These are phyloP conservation scores for Denticeps clupeoides DNA, from an alignment of 2,797 vertebrate genomes.

Conservation along the genomic window DNA sequence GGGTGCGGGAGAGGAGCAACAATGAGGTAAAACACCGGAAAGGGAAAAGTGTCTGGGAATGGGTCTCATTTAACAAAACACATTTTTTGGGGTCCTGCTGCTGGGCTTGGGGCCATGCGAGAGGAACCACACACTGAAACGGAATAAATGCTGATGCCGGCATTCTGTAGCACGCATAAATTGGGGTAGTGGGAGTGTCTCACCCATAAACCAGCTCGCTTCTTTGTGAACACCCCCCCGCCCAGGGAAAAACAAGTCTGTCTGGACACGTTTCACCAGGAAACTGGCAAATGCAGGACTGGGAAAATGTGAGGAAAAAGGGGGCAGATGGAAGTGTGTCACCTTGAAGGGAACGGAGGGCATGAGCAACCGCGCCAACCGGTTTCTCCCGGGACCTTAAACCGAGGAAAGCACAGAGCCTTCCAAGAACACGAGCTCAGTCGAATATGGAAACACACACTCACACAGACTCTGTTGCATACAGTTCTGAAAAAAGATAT, in stretches of 20 bases:
- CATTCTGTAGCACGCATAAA: too few species aligned
- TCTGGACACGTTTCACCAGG: slow-evolving; percentile 14
- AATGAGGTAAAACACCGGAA: not conserved
- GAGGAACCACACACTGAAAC: too few species aligned
- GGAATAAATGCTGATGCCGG: too few species aligned
- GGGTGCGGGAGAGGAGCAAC: not conserved
- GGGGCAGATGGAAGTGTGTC: slow-evolving; percentile 20
- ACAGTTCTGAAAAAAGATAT: slow-evolving; percentile 17
- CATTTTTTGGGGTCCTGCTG: too few species aligned
- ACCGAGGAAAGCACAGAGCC: slow-evolving; percentile 23
- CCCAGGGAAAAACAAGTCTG: too few species aligned
- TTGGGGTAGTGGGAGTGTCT: too few species aligned
- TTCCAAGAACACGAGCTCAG: slow-evolving; percentile 22
- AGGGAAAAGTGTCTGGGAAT: not conserved
- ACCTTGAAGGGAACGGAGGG: slow-evolving; percentile 18
- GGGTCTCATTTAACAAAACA: not conserved
- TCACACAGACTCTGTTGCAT: slow-evolving; percentile 23
- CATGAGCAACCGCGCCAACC: slow-evolving; percentile 17
- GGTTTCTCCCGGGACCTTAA: slow-evolving; percentile 14
- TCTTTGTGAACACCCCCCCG: too few species aligned
- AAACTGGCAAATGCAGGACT: slow-evolving; percentile 10
- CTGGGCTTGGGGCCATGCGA: too few species aligned
- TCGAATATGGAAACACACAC: slow-evolving; percentile 18
- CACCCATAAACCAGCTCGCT: too few species aligned
- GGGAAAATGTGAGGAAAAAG: slow-evolving; percentile 5